Evolutionary conservation across 2,797 vertebrate genomes (phyloP), one percentile per base, ranked within the genome.

Genomic region (Podarcis siculus): DNA sequence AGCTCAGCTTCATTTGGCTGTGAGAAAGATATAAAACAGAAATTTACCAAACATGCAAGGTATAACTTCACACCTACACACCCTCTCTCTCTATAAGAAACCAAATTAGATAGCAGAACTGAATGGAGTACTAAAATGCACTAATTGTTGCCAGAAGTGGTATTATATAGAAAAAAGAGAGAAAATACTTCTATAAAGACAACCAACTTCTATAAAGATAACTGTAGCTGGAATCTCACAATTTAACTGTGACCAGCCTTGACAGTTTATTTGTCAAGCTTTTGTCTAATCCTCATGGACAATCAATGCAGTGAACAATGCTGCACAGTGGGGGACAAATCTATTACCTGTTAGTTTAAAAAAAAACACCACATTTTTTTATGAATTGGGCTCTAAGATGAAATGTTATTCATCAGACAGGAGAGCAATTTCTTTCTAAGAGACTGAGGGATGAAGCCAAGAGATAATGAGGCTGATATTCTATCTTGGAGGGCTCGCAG

Each of bases 261-360:
- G 45, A 30, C 35, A 79, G 35, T 81, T 87, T 81, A 73, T 87
- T 87, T 61, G 42, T 27, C 55, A 87, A 75, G 55, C 35, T 39
- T 81, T 81, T 81, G 32, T 81, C 67, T 81, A 73, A 73, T 81
- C 79, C 58, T 81, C 35, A 39, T 73, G 17, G 45, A 35, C 17
- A 64, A 71, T 25, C 67, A 73, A 39, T 25, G 23, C 35, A 61
- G 78, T 30, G 69, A 73, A 73, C 67, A 81, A 79, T 72, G 35
- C 67, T 73, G 78, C 49, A 61, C 21, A 10, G 79, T 72, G 35
- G 67, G 55, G 37, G 67, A 64, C 49, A 61, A 32, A 80, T 73
- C 35, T 73, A 64, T 81, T 87, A 81, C 49, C 55, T 87, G 79
- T 21, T 64, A 61, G 32, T 13, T 10, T 73, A 81, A 55, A 81